Conservation (phyloP, 2,797 vertebrate species). For the Okamejei kenojei region DNA sequence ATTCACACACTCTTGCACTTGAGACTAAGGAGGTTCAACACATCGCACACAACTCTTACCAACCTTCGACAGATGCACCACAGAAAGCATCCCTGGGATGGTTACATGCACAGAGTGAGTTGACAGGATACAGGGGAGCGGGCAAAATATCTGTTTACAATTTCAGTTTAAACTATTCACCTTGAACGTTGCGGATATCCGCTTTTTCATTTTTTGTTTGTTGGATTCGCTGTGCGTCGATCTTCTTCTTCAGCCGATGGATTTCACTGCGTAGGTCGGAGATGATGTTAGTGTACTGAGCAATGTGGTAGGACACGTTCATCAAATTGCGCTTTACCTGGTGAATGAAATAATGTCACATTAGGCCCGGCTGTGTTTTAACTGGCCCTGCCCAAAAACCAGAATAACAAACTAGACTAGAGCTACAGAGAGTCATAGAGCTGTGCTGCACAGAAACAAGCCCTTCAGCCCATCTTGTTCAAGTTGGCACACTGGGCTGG, state of each 20-base stretch:
- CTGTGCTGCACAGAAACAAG: too few species aligned
- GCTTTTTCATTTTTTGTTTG: constrained; percentile 53
- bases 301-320: constrained; percentile 75
- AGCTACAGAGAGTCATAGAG: too few species aligned
- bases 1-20: too few species aligned
- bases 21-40: too few species aligned
- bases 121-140: background rate
- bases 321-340: constrained; percentile 82
- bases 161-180: constrained; percentile 47
- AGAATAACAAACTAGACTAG: background rate
- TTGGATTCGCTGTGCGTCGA: constrained; percentile 58
- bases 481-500: too few species aligned
- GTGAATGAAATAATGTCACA: background rate
- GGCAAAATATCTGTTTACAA: background rate
- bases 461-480: too few species aligned
- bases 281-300: constrained; percentile 79
- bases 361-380: background rate
- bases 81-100: too few species aligned
- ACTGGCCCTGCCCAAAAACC: background rate
- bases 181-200: constrained; percentile 68
- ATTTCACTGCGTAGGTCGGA: constrained; percentile 73
- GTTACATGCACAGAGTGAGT: too few species aligned
- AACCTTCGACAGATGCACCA: too few species aligned
- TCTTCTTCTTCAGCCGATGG: constrained; percentile 72
- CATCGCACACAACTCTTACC: too few species aligned